Conservation (phyloP, 2,888 invertebrate genomes). For the Corythucha ciliata region DNA sequence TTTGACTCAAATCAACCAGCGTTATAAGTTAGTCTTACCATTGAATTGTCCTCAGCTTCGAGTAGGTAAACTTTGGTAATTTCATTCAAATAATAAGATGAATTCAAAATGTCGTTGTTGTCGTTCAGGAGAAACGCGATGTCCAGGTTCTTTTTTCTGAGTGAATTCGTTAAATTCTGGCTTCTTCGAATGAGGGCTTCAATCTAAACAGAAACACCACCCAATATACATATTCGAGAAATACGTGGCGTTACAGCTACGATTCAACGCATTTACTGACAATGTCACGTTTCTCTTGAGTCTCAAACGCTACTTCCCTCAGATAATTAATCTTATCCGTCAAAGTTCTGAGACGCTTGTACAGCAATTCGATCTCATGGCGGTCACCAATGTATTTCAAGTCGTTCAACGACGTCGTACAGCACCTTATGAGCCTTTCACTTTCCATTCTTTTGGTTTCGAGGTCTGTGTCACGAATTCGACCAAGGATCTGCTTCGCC, state of each 20-base stretch:
- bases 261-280: neutral
- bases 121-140: constrained; percentile 20
- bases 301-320: constrained; percentile 22
- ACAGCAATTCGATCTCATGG: constrained; percentile 26
- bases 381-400: constrained; percentile 28
- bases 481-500: constrained; percentile 40
- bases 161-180: constrained; percentile 22
- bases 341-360: constrained; percentile 23
- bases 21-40: constrained; percentile 22
- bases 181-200: constrained; percentile 19
- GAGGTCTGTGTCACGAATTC: constrained; percentile 39
- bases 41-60: constrained; percentile 45
- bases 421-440: constrained; percentile 23
- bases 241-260: neutral
- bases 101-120: constrained; percentile 27
- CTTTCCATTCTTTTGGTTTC: constrained; percentile 27
- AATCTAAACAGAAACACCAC: too few species aligned
- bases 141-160: constrained; percentile 20
- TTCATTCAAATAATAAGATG: constrained; percentile 38
- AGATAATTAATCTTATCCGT: constrained; percentile 25
- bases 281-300: constrained; percentile 25
- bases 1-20: neutral
- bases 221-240: constrained; percentile 5
- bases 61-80: constrained; percentile 43
- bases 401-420: constrained; percentile 30